Evolutionary conservation across 2,888 invertebrate species (phyloP).

Genomic region (Nycteola revayana): DNA sequence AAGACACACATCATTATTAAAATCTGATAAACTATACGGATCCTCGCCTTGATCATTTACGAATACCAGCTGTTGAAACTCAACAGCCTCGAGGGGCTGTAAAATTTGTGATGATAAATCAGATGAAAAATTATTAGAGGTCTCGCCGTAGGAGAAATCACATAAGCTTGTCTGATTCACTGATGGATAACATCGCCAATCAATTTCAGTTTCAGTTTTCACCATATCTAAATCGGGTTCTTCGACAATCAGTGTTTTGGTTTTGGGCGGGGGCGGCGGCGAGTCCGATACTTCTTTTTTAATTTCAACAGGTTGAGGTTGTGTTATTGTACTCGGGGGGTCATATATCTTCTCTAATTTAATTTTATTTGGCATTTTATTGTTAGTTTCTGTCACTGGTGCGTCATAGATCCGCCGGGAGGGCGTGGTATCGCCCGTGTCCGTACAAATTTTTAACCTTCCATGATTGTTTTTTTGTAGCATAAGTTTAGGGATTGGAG

Average conservation of each 20-base stretch:
- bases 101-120: slow-evolving; percentile 36
- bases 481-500: slow-evolving; percentile 73
- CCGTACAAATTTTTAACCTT: slow-evolving; percentile 52
- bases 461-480: slow-evolving; percentile 63
- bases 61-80: slow-evolving; percentile 44
- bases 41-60: slow-evolving; percentile 10
- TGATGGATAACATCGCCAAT: slow-evolving; percentile 49
- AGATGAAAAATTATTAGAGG: slow-evolving; percentile 35
- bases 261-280: slow-evolving; percentile 9
- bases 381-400: slow-evolving; percentile 37
- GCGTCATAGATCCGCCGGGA: slow-evolving; percentile 53
- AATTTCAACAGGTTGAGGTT: slow-evolving; percentile 20
- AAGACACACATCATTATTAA: slow-evolving; percentile 22
- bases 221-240: slow-evolving; percentile 52
- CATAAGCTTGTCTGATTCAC: slow-evolving; percentile 52
- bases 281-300: slow-evolving; percentile 30
- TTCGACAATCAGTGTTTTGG: slow-evolving; percentile 40
- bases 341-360: slow-evolving; percentile 40
- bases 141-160: slow-evolving; percentile 65
- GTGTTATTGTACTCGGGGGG: slow-evolving; percentile 37
- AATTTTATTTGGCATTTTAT: slow-evolving; percentile 27
- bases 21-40: slow-evolving; percentile 42
- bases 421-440: slow-evolving; percentile 32
- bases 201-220: slow-evolving; percentile 54
- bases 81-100: slow-evolving; percentile 47